phyloP scores from a whole-genome alignment of 2,113 vertebrate species.

The Callorhinus ursinus region DNA sequence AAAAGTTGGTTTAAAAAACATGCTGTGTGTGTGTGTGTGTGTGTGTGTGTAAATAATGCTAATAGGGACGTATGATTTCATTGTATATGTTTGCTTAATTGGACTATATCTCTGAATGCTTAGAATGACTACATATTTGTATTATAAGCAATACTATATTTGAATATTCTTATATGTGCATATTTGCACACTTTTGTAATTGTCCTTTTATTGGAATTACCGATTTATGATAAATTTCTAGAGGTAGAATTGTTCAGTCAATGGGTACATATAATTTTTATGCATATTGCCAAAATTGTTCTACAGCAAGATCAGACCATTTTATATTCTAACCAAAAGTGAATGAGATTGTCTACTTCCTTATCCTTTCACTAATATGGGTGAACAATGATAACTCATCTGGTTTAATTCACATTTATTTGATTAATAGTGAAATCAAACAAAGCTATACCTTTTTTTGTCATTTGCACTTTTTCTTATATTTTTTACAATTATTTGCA shows the following conservation, averaged over 20 bases:
- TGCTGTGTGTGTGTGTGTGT: neutral
- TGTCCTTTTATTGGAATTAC: neutral
- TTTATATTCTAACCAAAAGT: neutral
- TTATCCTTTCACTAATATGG: neutral
- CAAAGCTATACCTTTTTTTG: neutral
- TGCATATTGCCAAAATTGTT: neutral
- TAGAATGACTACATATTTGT: neutral
- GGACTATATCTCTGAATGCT: neutral
- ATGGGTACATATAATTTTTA: neutral
- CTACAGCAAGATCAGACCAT: neutral
- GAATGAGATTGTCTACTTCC: neutral
- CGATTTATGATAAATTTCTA: constrained; percentile 15
- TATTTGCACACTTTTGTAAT: neutral
- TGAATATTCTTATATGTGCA: neutral
- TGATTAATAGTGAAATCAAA: constrained; percentile 17
- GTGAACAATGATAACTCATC: neutral
- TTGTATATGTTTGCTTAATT: neutral
- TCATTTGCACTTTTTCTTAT: neutral
- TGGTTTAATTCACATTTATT: neutral
- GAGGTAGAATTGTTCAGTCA: neutral
- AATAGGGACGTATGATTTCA: neutral
- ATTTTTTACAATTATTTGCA: neutral
- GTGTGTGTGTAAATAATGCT: neutral
- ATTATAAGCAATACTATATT: neutral
- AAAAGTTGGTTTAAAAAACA: neutral